Conservation (phyloP, 2,113 vertebrate species). For the Microtus oregoni region DNA sequence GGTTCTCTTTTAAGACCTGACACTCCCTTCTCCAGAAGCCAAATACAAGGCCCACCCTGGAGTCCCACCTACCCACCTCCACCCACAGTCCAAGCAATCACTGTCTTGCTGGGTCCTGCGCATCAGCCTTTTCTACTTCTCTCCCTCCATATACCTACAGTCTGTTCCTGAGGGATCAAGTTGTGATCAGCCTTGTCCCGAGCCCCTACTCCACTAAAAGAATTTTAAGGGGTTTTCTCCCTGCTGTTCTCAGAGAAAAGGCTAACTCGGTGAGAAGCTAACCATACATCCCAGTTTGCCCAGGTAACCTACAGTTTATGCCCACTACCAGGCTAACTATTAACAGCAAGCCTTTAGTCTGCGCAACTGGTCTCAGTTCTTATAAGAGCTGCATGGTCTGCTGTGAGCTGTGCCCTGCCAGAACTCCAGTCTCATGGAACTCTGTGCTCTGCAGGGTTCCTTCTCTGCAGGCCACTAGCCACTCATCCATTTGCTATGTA, state of each 20-base stretch:
- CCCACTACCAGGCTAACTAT: slow-evolving; percentile 3
- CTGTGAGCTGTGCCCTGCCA: background rate
- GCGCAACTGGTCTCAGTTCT: background rate
- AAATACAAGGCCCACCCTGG: background rate
- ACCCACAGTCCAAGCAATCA: background rate
- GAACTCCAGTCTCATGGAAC: background rate
- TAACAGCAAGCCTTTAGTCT: background rate
- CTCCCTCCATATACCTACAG: background rate
- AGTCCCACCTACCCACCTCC: background rate
- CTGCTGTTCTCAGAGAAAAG: background rate
- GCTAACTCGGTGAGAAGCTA: background rate
- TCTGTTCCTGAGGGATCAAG: background rate
- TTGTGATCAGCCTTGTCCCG: too few relatives aligned
- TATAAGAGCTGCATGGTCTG: background rate
- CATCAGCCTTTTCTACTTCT: background rate
- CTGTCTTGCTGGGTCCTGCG: background rate
- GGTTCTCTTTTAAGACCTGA: background rate
- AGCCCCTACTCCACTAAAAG: background rate
- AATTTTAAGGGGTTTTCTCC: background rate
- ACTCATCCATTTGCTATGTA: background rate
- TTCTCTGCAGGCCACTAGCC: background rate
- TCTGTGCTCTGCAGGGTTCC: background rate
- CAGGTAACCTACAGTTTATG: background rate
- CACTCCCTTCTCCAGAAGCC: background rate
- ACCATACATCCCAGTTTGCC: background rate